A percentile compares a stretch with the other conserved stretches of the same genome.
phyloP scores from a whole-genome alignment of 1,140 invertebrate species.

The Zaprionus gabonicus region DNA sequence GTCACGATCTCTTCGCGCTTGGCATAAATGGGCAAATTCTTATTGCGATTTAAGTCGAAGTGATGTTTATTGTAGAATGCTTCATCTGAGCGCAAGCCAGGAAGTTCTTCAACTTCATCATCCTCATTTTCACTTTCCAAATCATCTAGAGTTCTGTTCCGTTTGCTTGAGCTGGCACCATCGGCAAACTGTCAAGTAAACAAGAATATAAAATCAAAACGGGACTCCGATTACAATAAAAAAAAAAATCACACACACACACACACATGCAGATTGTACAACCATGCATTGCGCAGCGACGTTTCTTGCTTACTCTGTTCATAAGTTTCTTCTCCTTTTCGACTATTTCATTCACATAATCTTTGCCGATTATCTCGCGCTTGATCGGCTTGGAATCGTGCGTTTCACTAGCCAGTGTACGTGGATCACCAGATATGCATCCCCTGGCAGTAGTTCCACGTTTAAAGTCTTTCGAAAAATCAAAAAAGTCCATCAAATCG shows the following conservation, averaged over 20 bases:
- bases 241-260: neutral
- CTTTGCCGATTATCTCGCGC: conserved; percentile 60
- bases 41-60: conserved; percentile 70
- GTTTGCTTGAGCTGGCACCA: neutral
- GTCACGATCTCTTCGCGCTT: conserved; percentile 60
- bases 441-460: conserved; percentile 37
- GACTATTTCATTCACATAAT: conserved; percentile 58
- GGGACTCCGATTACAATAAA: neutral
- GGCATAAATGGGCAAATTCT: conserved; percentile 67
- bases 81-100: conserved; percentile 52
- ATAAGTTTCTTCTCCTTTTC: conserved; percentile 54
- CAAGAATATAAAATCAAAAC: conserved; percentile 8
- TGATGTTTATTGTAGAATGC: conserved; percentile 62
- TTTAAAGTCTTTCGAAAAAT: conserved; percentile 74
- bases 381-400: conserved; percentile 47
- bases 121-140: conserved; percentile 65
- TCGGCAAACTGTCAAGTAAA: conserved; percentile 6
- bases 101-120: conserved; percentile 23
- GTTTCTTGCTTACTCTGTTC: conserved; percentile 46
- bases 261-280: neutral
- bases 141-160: conserved; percentile 48
- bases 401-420: neutral
- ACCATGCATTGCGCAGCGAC: neutral
- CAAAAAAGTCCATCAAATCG: conserved; percentile 73
- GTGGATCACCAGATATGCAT: conserved; percentile 32